phyloP scores from a whole-genome alignment of 2,113 vertebrate genomes.

The Aythya baeri region DNA sequence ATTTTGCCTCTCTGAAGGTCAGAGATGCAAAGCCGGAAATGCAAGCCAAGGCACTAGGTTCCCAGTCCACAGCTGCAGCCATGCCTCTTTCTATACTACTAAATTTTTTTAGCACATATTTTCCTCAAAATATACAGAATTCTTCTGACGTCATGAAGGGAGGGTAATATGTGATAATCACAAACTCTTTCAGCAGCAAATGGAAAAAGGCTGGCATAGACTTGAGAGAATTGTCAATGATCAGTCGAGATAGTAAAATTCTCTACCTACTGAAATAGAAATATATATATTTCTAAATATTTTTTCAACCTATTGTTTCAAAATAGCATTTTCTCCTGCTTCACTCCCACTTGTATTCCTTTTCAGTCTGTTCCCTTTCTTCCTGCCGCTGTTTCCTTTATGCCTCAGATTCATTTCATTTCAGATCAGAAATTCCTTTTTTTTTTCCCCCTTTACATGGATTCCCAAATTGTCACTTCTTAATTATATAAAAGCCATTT shows the following conservation, averaged over 20 bases:
- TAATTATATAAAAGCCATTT: neutral
- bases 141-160: neutral
- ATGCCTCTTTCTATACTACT: neutral
- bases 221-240: neutral
- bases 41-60: neutral
- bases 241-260: neutral
- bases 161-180: neutral
- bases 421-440: neutral
- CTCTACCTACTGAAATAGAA: neutral
- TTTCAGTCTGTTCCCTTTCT: neutral
- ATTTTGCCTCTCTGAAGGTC: neutral
- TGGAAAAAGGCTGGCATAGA: neutral
- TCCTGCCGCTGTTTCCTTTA: neutral
- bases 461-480: neutral
- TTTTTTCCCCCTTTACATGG: neutral
- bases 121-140: neutral
- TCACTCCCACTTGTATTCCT: neutral
- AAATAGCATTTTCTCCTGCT: neutral
- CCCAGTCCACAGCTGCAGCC: neutral
- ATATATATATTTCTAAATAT: neutral
- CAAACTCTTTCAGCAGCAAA: neutral
- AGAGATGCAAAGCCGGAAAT: neutral
- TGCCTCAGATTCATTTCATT: neutral
- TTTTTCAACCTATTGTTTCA: neutral
- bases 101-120: neutral